A percentile compares a stretch with the other conserved stretches of the same genome.
phyloP scores from a whole-genome alignment of 2,113 vertebrate genomes.

The Microtus pennsylvanicus region DNA sequence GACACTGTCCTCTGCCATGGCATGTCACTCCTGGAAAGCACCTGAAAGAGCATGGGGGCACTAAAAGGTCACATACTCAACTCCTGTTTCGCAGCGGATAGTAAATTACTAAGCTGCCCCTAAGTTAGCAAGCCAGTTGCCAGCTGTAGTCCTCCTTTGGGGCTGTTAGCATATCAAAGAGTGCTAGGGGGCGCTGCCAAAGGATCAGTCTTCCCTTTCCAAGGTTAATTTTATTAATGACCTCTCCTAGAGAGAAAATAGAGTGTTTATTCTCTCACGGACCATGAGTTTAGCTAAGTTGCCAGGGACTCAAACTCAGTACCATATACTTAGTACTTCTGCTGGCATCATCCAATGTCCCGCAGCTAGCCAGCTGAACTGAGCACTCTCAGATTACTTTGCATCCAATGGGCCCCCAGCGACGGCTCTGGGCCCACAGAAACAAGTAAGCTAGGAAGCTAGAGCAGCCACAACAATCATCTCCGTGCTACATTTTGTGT shows the following conservation, averaged over 20 bases:
- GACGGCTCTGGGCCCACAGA: background rate
- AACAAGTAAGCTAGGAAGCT: background rate
- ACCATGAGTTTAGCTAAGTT: background rate
- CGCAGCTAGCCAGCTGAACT: background rate
- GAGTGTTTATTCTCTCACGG: background rate
- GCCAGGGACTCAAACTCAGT: background rate
- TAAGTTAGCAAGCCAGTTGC: background rate
- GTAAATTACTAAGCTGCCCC: slow-evolving; percentile 35
- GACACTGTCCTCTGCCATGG: background rate
- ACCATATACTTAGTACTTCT: background rate
- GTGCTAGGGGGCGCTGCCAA: background rate
- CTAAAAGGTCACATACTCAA: slow-evolving; percentile 26
- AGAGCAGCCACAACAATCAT: background rate
- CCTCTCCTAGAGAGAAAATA: slow-evolving; percentile 15
- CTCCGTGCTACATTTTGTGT: background rate
- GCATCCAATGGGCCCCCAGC: background rate
- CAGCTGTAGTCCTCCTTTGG: slow-evolving; percentile 37
- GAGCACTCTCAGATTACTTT: background rate
- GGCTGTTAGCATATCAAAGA: slow-evolving; percentile 54
- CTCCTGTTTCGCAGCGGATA: background rate
- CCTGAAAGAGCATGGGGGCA: background rate
- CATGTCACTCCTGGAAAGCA: background rate
- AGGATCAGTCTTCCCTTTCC: slow-evolving; percentile 39
- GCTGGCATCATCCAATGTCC: background rate
- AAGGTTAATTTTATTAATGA: slow-evolving; percentile 49